Evolutionary conservation across 1,140 invertebrate species (phyloP).

Genomic region (Drosophila suzukii): DNA sequence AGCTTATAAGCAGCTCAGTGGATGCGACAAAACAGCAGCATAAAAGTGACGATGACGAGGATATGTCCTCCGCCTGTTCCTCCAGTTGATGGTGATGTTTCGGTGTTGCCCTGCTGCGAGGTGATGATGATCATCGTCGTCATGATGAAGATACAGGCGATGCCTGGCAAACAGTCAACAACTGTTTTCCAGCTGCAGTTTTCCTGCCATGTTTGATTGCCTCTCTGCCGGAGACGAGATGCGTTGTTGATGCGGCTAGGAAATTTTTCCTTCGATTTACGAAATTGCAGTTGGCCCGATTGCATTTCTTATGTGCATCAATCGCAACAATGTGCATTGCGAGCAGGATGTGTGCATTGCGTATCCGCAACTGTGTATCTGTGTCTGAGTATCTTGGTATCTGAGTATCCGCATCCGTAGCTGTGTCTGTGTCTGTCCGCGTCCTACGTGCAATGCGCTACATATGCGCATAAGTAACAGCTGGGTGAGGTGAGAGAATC

Average conservation of each 20-base stretch:
- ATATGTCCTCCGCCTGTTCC: conserved; percentile 5
- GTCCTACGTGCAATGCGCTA: conserved; percentile 33
- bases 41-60: conserved; percentile 46
- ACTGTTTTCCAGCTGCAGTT: conserved; percentile 34
- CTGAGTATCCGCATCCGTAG: neutral
- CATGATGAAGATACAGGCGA: conserved; percentile 25
- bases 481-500: conserved; percentile 18
- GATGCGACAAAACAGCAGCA: conserved; percentile 61
- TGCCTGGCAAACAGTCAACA: conserved; percentile 54
- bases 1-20: conserved; percentile 39
- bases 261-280: conserved; percentile 61
- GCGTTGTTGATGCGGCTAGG: conserved; percentile 46
- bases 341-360: conserved; percentile 40
- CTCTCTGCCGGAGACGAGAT: conserved; percentile 32
- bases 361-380: conserved; percentile 26
- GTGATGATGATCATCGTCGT: conserved; percentile 14
- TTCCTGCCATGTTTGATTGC: conserved; percentile 60
- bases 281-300: conserved; percentile 71
- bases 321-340: conserved; percentile 39
- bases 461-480: conserved; percentile 60
- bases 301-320: conserved; percentile 61
- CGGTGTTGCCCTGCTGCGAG: conserved; percentile 3
- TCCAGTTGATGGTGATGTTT: conserved; percentile 11
- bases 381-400: neutral
- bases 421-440: neutral